Base-by-base conservation (phyloP, 2,888 invertebrate species). In the Athrips mouffetella region DNA sequence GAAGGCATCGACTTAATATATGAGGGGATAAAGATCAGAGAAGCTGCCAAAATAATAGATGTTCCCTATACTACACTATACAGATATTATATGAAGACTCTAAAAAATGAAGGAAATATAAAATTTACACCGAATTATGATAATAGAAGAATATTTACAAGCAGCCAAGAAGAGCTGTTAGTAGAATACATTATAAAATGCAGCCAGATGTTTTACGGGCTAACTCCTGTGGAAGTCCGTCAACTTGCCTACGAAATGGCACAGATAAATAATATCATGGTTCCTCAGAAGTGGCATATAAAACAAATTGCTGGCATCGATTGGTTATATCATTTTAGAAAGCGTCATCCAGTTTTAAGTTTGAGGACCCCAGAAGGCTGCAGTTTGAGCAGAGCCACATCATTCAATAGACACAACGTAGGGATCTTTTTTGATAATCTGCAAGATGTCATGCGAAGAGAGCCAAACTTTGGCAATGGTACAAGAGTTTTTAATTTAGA, bases 401-500 rank as follows among this genome's bases (percentile, higher is more conserved):
- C 55, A 16, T 57, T 57, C 35, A 59, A 59, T 37, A 48, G 57
- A 3, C 50, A 52, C 30, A 59, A 57, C 10, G 41, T 41, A 6
- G 11, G 8, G 8, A 13, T 15, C 4, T 41, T 41, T 13, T 41
- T 25, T 25, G n/a, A 27, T n/a, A 41, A 41, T 25, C 11, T 41
- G 15, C 11, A 53, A 45, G 35, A 48, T 42, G 49, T 51, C 33
- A 47, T 55, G 51, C 3, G 21, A n/a, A 45, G 53, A 41, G 23
- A 51, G 3, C 21, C 48, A 13, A 2, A 29, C 37, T 62, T 66
- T 54, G 57, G 58, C 5, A 56, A 64, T 55, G 63, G 63, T 18
- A 65, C 61, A 4, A 58, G 66, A 44, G 62, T 76, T 11, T 75
- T 51, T 41, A 77, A 75, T 55, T 31, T 69, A 23, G 71, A 72